Conservation (phyloP, 2,888 invertebrate species). For the Diploptera punctata region DNA sequence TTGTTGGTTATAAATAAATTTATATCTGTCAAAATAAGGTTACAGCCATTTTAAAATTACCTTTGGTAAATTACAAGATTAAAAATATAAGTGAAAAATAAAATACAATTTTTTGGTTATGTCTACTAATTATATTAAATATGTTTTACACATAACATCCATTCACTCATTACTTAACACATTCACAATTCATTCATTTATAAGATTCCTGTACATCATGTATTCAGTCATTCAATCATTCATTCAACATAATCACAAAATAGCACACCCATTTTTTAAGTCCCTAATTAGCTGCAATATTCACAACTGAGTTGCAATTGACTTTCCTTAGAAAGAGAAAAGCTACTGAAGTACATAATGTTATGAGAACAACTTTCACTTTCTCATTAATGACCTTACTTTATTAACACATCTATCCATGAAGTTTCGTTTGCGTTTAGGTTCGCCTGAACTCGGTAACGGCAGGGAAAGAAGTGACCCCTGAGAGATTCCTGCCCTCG, state of each 20-base stretch:
- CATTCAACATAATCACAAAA: too few relatives aligned
- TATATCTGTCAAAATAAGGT: too few relatives aligned
- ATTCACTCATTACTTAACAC: too few relatives aligned
- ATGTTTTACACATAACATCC: not conserved
- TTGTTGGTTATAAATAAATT: too few relatives aligned
- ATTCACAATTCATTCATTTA: not conserved
- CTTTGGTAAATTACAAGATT: slow-evolving; percentile 38
- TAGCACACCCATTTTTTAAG: too few relatives aligned
- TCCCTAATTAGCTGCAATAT: not conserved
- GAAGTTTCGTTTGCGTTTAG: slow-evolving; percentile 78
- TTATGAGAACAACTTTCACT: too few relatives aligned
- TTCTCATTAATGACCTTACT: slow-evolving; percentile 75
- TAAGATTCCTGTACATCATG: not conserved
- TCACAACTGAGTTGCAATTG: not conserved
- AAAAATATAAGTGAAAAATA: slow-evolving; percentile 30
- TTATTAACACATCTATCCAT: slow-evolving; percentile 86
- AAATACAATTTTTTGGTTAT: slow-evolving; percentile 26
- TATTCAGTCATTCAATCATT: not conserved
- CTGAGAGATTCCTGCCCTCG: slow-evolving; percentile 48
- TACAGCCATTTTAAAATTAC: slow-evolving; percentile 30
- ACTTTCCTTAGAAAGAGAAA: not conserved
- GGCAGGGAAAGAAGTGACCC: slow-evolving; percentile 64
- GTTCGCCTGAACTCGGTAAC: slow-evolving; percentile 63
- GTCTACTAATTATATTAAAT: slow-evolving; percentile 16
- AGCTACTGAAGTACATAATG: not conserved